These are phyloP conservation scores for Zaprionus gabonicus DNA, from an alignment of 1,140 invertebrate species.

Conservation along the genomic window DNA sequence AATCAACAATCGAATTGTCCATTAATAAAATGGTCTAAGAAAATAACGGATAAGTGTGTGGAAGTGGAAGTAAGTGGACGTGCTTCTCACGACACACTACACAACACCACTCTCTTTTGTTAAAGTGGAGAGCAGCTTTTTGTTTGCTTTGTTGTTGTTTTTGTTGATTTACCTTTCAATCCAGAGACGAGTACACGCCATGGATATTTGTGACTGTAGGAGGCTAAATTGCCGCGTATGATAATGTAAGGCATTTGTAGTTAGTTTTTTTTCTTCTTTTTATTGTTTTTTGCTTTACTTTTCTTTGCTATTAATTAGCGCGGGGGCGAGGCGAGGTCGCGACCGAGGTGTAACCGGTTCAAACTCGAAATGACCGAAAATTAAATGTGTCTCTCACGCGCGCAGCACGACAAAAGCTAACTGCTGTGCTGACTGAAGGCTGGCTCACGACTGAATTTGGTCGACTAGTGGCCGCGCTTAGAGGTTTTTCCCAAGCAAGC, in stretches of 20 bases:
- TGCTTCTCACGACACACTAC: neutral
- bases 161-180: constrained; percentile 88
- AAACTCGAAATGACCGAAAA: constrained; percentile 42
- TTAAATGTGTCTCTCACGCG: constrained; percentile 19
- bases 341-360: constrained; percentile 39
- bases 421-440: constrained; percentile 60
- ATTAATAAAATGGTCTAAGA: constrained; percentile 18
- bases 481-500: constrained; percentile 59
- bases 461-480: constrained; percentile 37
- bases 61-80: constrained; percentile 1
- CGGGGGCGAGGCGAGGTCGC: constrained; percentile 50
- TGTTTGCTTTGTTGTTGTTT: constrained; percentile 21
- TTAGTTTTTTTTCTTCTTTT: constrained; percentile 34
- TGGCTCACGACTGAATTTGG: constrained; percentile 71
- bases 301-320: constrained; percentile 52
- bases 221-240: constrained; percentile 93
- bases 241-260: constrained; percentile 93
- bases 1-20: constrained; percentile 18
- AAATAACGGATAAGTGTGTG: constrained; percentile 28
- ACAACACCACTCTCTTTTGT: neutral
- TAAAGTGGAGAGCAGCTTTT: constrained; percentile 5
- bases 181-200: constrained; percentile 93
- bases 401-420: constrained; percentile 40
- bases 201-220: constrained; percentile 92
- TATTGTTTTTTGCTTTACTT: constrained; percentile 14